A percentile compares a stretch with the other conserved stretches of the same genome.
These are phyloP conservation scores for Siderastrea siderea DNA, from an alignment of 92 coral and sea anemone genomes.

Conservation along the genomic window DNA sequence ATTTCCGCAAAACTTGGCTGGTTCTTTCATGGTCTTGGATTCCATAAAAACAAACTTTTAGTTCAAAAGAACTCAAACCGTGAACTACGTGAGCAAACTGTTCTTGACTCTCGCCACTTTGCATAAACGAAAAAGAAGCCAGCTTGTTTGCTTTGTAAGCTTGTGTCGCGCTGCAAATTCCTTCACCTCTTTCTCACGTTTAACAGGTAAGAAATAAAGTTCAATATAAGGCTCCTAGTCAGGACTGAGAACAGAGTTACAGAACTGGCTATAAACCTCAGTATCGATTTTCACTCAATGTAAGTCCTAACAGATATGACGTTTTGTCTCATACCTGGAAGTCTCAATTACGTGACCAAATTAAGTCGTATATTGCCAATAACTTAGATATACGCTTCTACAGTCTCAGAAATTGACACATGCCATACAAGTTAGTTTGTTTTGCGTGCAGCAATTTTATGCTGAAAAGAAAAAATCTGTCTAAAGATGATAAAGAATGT, in stretches of 20 bases:
- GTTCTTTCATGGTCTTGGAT: constrained; percentile 29
- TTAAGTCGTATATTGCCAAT: constrained; percentile 25
- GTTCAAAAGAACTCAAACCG: not conserved
- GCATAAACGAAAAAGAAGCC: constrained; percentile 41
- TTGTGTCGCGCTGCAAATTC: not conserved
- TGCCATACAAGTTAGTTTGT: constrained; percentile 58
- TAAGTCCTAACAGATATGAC: not conserved
- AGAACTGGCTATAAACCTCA: not conserved
- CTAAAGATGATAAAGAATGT: constrained; percentile 8
- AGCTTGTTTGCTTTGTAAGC: constrained; percentile 51
- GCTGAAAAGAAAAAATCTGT: constrained; percentile 26
- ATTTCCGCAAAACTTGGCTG: constrained; percentile 87
- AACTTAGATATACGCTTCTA: constrained; percentile 9
- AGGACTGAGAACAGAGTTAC: no score
- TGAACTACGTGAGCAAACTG: constrained; percentile 52
- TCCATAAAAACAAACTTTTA: constrained; percentile 43
- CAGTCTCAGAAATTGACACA: constrained; percentile 55
- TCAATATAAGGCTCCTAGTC: no score
- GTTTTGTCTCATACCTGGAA: not conserved
- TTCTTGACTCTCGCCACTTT: constrained; percentile 41
- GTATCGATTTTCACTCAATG: not conserved
- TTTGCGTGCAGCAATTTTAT: constrained; percentile 27
- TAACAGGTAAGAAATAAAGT: not conserved
- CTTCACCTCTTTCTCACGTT: not conserved
- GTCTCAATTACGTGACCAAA: not conserved